Base-by-base conservation (phyloP, 2,113 vertebrate species). In the Canis aureus region DNA sequence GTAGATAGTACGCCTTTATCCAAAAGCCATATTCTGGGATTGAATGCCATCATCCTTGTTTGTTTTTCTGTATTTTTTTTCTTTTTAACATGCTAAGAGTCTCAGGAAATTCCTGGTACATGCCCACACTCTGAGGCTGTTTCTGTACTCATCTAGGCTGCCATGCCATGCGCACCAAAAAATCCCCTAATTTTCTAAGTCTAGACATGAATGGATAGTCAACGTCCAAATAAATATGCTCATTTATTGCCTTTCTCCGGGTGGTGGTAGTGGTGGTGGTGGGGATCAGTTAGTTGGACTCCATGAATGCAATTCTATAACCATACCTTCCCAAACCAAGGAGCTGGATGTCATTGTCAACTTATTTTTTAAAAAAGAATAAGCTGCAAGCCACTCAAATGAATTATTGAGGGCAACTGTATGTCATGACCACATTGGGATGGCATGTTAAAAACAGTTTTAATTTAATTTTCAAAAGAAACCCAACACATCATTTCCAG, bases 101-200 rank as follows among this genome's bases (percentile, higher is more conserved):
- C 23, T 89, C 85, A 91, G 35, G 22, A 82, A 57, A 93, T 83
- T 79, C 29, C 62, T 64, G 55, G 57, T 11, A 0, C 19, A 60
- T 2, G 2, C 83, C 51, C 27, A 27, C 8, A 12, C 15, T 79
- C 66, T 59, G 79, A 82, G 80, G 53, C 55, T 85, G 7, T 85
- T 92, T 91, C 69, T 59, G 11, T 67, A 5, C 71, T 74, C 23
- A 32, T 73, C 22, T 78, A 57, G 71, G 49, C 51, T 84, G 5
- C 55, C 11, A 2, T 55, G 15, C 8, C 59, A 76, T 7, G 67
- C 79, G 80, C 49, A 94, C 2, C 35, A 53, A 90, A 92, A 83
- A 92, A 55, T 11, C 9, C 35, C 69, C 60, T 96, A 71, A 81
- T 94, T 94, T 62, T 94, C 83, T 92, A 60, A 91, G 64, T 91